Evolutionary conservation across 2,888 invertebrate species (phyloP), one percentile per base, ranked within the genome.

Genomic region (Shargacucullia verbasci): DNA sequence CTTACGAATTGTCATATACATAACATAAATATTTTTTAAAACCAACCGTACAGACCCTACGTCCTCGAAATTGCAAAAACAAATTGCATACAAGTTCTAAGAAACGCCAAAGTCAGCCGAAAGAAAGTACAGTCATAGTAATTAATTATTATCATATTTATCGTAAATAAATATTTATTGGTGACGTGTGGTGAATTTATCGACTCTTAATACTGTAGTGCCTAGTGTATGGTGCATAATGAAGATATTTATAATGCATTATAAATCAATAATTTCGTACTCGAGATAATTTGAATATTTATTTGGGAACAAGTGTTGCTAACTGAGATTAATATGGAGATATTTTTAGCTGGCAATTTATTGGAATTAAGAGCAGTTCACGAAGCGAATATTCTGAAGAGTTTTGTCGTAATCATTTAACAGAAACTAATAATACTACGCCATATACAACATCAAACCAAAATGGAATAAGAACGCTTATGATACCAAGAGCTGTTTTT

Each of bases 1-100:
- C n/a, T n/a, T n/a, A n/a, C n/a, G n/a, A 8, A 13, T 8, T 13
- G 0, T 35, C 13, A 13, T 6, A 13, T 6, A 13, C 13, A 0
- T 13, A n/a, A n/a, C n/a, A 13, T 14, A 5, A 13, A 37, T 38
- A 38, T 29, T 27, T 13, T 50, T 44, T 47, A 29, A 14, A 38
- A 15, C 29, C 37, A 47, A 31, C 27, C n/a, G 27, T 25, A 15
- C 33, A 80, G 85, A 68, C 88, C 86, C 86, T 87, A 69, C 29
- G 7, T 4, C 29, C 53, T 59, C n/a, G n/a, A n/a, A n/a, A n/a
- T 64, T 64, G 61, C 69, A 77, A 78, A 4, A 86, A 86, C 91
- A 90, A 92, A 92, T 91, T 91, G 81, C 80, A 60, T 77, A 87
- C 87, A 84, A 83, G 79, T 92, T 90, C 91, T 86, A 79, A 86